Base-by-base conservation (phyloP, 2,888 invertebrate genomes). In the Cantharis lateralis region DNA sequence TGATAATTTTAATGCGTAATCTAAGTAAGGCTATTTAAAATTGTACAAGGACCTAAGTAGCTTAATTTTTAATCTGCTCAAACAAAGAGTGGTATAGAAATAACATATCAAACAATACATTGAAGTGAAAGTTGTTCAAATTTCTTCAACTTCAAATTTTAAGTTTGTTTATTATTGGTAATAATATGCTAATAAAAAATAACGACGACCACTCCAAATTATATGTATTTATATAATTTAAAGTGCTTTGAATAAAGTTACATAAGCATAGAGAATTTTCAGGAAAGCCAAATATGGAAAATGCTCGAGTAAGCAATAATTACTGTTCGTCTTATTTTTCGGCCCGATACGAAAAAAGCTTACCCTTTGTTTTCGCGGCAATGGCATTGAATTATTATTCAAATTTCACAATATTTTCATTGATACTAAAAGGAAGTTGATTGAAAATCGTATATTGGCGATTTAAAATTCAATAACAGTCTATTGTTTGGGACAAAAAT, bases 321-420 rank as follows among this genome's bases (percentile, higher is more conserved):
- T 24, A 24, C 5, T 32, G 11, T 13, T 32, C 28, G 28, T 28
- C 26, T 26, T 26, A 10, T 26, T 26, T 26, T 2, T 9, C 26
- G 9, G 1, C 2, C 10, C 10, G 9, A 26, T 26, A 26, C 10
- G 9, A 13, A 48, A 48, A 48, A 48, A 48, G 1, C n/a, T 48
- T 48, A 9, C 48, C 48, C 48, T 7, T 48, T 48, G n/a, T n/a
- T 48, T 48, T 10, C 13, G 64, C 18, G 18, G n/a, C 64, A 66
- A 66, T 66, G 24, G 20, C 16, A 24, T 66, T 66, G 64, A 66
- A 66, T 66, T 66, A 66, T 66, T 66, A 66, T 66, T 66, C n/a
- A 66, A 66, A 66, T 66, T 20, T n/a, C 13, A 13, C 64, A 66
- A 66, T 64, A n/a, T 66, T 66, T 66, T n/a, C n/a, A 66, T 66